Evolutionary conservation across 2,797 vertebrate species (phyloP), one percentile per base, ranked within the genome.

Genomic region (Falco naumanni): DNA sequence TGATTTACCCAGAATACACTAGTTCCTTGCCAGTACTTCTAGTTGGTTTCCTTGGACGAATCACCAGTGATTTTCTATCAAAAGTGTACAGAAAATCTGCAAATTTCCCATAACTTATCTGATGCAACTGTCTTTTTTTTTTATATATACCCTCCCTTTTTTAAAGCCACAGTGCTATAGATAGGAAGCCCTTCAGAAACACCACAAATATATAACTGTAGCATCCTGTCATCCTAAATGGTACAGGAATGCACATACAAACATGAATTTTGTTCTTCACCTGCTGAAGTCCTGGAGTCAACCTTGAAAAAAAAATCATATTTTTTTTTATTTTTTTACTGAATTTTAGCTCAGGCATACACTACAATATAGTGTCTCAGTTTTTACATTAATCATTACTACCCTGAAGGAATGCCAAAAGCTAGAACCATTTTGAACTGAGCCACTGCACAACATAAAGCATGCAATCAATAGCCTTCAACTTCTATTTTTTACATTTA

Each of bases 221-320:
- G 33, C 0, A 0, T 10, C 63, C 41, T 0, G 1, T 59, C 59
- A 89, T 16, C 65, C 54, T 43, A 45, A 75, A 50, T 0, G 0
- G 31, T 6, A 43, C 22, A 72, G 41, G 29, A 89, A 68, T 7
- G 11, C 12, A 69, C 0, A 0, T 4, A 28, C 15, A 75, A 72
- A 80, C 20, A 50, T 5, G 14, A 69, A 51, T 51, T 77, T 17
- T 33, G 25, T 8, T 63, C 16, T 26, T 74, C 28, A 41, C 15
- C 16, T 25, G 33, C 13, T 34, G 39, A 65, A 84, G 37, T 26
- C 29, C 18, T 37, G 3, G 16, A 59, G 16, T 6, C 80, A 70
- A 51, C 39, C 29, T 1, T 69, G 54, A 39, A 85, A 79, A 22
- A 68, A 37, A 10, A 0, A 1, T 13, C 53, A 28, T 15, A 22